These are phyloP conservation scores for Apteryx mantelli DNA, from an alignment of 2,113 vertebrate genomes.

Conservation along the genomic window DNA sequence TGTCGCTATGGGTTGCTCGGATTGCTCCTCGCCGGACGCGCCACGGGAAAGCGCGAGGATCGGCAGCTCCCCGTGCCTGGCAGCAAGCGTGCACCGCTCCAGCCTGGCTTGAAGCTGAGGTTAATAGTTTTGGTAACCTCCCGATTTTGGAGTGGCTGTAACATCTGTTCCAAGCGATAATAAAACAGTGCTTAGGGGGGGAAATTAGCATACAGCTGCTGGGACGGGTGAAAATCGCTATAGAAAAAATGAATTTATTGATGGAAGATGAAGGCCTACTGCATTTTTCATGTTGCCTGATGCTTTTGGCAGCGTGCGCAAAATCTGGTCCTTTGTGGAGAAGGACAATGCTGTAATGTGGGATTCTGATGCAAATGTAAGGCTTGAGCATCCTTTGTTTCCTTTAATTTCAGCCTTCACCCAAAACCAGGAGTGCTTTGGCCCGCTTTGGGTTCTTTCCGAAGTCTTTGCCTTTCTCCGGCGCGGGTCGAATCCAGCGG, in stretches of 20 bases:
- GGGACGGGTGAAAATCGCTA: neutral
- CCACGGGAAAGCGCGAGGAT: neutral
- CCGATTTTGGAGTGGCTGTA: slow-evolving; percentile 25
- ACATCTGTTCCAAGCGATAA: slow-evolving; percentile 67
- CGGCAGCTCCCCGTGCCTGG: neutral
- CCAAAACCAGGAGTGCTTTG: neutral
- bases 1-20: accelerated
- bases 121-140: slow-evolving; percentile 68
- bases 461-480: neutral
- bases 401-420: neutral
- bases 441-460: neutral
- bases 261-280: slow-evolving; percentile 35
- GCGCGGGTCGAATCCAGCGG: neutral
- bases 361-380: neutral
- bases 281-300: slow-evolving; percentile 23
- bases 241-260: neutral
- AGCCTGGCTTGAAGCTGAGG: neutral
- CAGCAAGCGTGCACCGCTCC: neutral
- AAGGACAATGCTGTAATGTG: neutral
- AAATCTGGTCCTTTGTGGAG: slow-evolving; percentile 12
- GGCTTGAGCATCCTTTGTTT: neutral
- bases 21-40: neutral
- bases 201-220: slow-evolving; percentile 68
- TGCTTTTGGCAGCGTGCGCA: slow-evolving; percentile 24
- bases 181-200: slow-evolving; percentile 18